These are phyloP conservation scores for Carapus acus DNA, from an alignment of 2,797 vertebrate species.

Conservation along the genomic window DNA sequence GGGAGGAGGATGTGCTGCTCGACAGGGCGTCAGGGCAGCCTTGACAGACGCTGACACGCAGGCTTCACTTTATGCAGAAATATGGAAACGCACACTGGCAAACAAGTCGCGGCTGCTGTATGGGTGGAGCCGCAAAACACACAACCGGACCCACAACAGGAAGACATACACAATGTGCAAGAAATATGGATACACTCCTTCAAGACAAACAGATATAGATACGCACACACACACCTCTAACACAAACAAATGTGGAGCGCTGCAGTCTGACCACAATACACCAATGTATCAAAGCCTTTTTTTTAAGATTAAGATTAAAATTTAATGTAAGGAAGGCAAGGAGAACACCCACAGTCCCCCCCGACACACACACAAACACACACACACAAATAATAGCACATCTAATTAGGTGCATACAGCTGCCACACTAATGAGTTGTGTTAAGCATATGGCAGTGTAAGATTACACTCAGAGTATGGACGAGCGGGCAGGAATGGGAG, in stretches of 20 bases:
- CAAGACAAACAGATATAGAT: background rate
- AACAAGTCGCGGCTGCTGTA: slow-evolving; percentile 7
- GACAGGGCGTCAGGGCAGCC: slow-evolving; percentile 41
- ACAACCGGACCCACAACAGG: no score
- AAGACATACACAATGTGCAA: background rate
- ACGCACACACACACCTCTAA: no score
- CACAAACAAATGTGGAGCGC: no score
- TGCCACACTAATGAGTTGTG: slow-evolving; percentile 58
- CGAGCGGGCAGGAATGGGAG: slow-evolving; percentile 2
- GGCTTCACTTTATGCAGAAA: slow-evolving; percentile 34
- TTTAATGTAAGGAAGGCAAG: background rate
- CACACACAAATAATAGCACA: slow-evolving; percentile 48
- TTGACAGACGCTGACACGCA: slow-evolving; percentile 42
- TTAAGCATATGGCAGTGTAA: slow-evolving; percentile 54
- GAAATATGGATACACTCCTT: background rate
- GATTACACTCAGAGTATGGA: slow-evolving; percentile 53
- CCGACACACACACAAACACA: slow-evolving; percentile 33
- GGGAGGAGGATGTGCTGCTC: slow-evolving; percentile 41
- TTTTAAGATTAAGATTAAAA: no score
- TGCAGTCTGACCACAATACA: background rate
- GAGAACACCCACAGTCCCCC: slow-evolving; percentile 32
- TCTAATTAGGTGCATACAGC: slow-evolving; percentile 56
- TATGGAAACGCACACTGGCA: slow-evolving; percentile 25
- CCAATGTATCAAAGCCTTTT: background rate
- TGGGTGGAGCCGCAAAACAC: slow-evolving; percentile 20